Evolutionary conservation across 2,888 invertebrate genomes (phyloP).

Genomic region (Choristoneura rosaceana): DNA sequence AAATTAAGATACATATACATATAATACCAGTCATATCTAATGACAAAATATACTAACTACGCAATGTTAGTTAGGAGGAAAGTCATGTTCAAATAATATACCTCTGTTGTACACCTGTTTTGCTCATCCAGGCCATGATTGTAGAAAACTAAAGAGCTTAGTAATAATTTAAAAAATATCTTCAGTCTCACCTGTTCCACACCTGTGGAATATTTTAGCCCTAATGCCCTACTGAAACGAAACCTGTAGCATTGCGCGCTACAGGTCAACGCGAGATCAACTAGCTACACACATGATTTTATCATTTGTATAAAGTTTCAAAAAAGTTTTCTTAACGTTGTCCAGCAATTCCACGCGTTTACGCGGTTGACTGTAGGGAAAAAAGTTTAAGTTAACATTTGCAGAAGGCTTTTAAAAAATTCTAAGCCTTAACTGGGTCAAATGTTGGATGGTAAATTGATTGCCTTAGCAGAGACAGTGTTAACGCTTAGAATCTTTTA

Average conservation of each 20-base stretch:
- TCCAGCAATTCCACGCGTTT: slow-evolving; percentile 80
- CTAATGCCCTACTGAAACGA: slow-evolving; percentile 83
- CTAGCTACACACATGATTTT: slow-evolving; percentile 83
- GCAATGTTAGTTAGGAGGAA: slow-evolving; percentile 20
- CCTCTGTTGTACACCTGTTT: slow-evolving; percentile 32
- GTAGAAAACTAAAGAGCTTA: slow-evolving; percentile 73
- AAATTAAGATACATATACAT: neutral
- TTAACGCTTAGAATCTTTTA: slow-evolving; percentile 78
- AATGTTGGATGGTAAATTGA: neutral
- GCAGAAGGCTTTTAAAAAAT: slow-evolving; percentile 74
- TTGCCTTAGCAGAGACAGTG: slow-evolving; percentile 23
- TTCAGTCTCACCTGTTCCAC: slow-evolving; percentile 84
- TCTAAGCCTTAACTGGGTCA: slow-evolving; percentile 67
- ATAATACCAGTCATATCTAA: neutral
- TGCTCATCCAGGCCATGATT: slow-evolving; percentile 40
- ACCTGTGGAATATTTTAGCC: slow-evolving; percentile 77
- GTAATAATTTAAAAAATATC: slow-evolving; percentile 80
- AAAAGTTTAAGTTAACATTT: slow-evolving; percentile 83
- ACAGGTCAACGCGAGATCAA: slow-evolving; percentile 82
- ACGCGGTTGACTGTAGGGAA: slow-evolving; percentile 86
- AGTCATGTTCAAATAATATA: slow-evolving; percentile 22
- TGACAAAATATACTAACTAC: neutral
- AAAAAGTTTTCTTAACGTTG: slow-evolving; percentile 76
- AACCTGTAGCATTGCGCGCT: slow-evolving; percentile 86
- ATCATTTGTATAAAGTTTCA: slow-evolving; percentile 76